Evolutionary conservation across 2,113 vertebrate genomes (phyloP).

Genomic region (Tachysurus vachellii): DNA sequence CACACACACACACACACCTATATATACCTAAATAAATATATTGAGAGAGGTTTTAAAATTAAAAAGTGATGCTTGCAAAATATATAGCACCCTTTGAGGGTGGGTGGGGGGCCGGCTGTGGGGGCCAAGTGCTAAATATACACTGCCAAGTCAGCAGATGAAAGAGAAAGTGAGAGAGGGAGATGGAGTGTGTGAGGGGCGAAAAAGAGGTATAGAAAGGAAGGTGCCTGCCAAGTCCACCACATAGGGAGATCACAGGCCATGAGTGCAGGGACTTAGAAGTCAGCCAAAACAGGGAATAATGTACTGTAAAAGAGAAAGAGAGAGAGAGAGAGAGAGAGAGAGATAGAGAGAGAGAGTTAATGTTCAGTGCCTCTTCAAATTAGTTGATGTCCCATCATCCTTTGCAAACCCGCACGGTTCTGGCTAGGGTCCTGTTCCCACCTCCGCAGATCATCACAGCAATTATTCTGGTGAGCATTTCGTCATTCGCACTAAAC

Average conservation of each 20-base stretch:
- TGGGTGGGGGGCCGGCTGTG: background rate
- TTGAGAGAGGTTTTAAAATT: slow-evolving; percentile 37
- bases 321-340: slow-evolving; percentile 9
- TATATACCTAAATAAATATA: no score
- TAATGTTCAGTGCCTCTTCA: slow-evolving; percentile 20
- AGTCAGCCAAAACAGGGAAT: slow-evolving; percentile 56
- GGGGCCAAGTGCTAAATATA: slow-evolving; percentile 41
- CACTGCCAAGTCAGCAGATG: slow-evolving; percentile 48
- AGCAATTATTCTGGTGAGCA: slow-evolving; percentile 43
- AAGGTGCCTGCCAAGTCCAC: slow-evolving; percentile 40
- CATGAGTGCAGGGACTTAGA: slow-evolving; percentile 44
- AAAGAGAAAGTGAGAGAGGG: slow-evolving; percentile 33
- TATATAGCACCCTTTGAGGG: slow-evolving; percentile 39
- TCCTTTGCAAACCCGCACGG: slow-evolving; percentile 42
- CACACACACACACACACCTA: background rate
- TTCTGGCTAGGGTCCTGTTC: slow-evolving; percentile 44
- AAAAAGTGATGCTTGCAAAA: slow-evolving; percentile 51
- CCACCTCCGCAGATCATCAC: slow-evolving; percentile 41
- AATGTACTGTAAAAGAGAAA: slow-evolving; percentile 30
- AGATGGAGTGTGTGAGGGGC: background rate
- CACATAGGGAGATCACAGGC: slow-evolving; percentile 26
- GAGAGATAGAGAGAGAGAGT: slow-evolving; percentile 23
- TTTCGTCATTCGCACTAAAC: slow-evolving; percentile 10
- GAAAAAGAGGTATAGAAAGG: slow-evolving; percentile 25
- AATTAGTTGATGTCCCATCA: slow-evolving; percentile 46